These are phyloP conservation scores for Heliothis virescens DNA, from an alignment of 1,140 invertebrate species.

Conservation along the genomic window DNA sequence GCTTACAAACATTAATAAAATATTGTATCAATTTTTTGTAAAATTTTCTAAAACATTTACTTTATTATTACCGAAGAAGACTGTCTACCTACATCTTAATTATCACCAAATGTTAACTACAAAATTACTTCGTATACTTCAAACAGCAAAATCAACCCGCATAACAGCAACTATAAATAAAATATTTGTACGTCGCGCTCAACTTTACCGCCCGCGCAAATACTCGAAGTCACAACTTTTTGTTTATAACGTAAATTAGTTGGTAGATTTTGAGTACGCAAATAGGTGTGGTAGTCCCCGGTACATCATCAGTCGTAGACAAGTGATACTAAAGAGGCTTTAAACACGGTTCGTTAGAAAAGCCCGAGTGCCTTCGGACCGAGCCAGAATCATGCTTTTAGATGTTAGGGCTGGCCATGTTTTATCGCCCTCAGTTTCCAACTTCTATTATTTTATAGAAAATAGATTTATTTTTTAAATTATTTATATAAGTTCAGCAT, in stretches of 20 bases:
- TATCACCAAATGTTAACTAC: neutral
- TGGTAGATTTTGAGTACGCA: constrained; percentile 19
- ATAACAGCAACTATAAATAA: constrained; percentile 22
- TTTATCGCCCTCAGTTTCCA: too few species aligned
- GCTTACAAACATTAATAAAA: too few species aligned
- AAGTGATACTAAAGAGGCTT: constrained; percentile 55
- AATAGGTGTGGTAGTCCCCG: constrained; percentile 6
- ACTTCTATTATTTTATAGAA: too few species aligned
- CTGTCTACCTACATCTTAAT: too few species aligned
- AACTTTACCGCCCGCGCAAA: constrained; percentile 8
- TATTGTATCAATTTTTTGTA: too few species aligned
- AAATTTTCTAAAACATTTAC: too few species aligned
- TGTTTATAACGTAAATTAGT: constrained; percentile 16
- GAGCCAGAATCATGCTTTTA: neutral
- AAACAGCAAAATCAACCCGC: constrained; percentile 9
- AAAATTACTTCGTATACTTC: neutral
- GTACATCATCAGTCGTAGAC: constrained; percentile 44
- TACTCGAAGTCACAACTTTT: constrained; percentile 14
- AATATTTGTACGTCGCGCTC: constrained; percentile 10
- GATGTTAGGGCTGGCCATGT: constrained; percentile 5
- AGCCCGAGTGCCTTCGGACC: constrained; percentile 38
- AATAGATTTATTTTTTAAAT: neutral
- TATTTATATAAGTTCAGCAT: neutral
- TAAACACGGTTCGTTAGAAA: constrained; percentile 54
- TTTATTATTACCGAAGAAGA: too few species aligned